Conservation (phyloP, 2,888 invertebrate genomes). For the Ethmia dodecea region DNA sequence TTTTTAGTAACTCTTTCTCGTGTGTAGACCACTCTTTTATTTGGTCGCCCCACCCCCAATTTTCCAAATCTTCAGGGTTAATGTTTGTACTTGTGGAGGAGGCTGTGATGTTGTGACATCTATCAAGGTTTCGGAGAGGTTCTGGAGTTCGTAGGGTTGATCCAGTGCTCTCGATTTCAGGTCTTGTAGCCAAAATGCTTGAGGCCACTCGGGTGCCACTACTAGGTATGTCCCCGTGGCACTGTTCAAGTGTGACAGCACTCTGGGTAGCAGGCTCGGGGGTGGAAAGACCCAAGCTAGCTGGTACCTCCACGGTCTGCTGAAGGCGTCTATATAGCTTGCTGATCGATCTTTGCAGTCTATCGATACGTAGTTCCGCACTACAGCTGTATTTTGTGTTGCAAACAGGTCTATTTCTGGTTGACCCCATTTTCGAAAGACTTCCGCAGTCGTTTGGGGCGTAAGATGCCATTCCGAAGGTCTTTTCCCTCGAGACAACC, state of each 20-base stretch:
- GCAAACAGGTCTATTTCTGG: constrained; percentile 19
- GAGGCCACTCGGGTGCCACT: constrained; percentile 9
- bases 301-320: constrained; percentile 20
- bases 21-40: constrained; percentile 13
- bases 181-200: constrained; percentile 19
- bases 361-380: constrained; percentile 8
- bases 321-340: constrained; percentile 21
- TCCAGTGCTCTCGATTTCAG: constrained; percentile 15
- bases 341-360: neutral
- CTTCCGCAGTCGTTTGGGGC: constrained; percentile 6
- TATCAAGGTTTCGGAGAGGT: constrained; percentile 10
- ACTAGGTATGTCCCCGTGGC: constrained; percentile 15
- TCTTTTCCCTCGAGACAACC: constrained; percentile 10
- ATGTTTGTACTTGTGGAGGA: constrained; percentile 12
- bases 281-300: constrained; percentile 32
- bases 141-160: constrained; percentile 11
- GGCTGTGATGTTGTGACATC: constrained; percentile 12
- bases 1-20: constrained; percentile 15
- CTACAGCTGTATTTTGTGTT: constrained; percentile 10
- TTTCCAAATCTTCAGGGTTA: constrained; percentile 18
- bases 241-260: constrained; percentile 22
- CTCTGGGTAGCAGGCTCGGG: constrained; percentile 23
- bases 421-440: constrained; percentile 17
- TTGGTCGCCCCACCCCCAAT: constrained; percentile 20
- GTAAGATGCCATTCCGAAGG: constrained; percentile 21